Base-by-base conservation (phyloP, 2,888 invertebrate species). In the Cenopis cana region DNA sequence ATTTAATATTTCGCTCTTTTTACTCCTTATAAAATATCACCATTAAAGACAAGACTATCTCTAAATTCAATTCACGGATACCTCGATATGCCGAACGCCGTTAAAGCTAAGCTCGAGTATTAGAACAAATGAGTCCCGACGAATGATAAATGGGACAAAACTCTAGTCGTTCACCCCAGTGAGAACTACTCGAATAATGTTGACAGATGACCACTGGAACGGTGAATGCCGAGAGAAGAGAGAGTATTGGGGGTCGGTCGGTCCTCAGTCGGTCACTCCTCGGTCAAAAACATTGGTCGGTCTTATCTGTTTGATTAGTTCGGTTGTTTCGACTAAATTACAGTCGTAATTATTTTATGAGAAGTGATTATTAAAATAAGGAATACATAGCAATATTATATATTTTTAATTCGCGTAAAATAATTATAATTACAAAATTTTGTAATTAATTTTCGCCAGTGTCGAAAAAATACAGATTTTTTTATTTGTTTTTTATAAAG, bases 71-170 rank as follows among this genome's bases (percentile, higher is more conserved):
- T 69, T 69, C 56, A 38, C 18, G 18, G 33, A 41, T 18, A 57
- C 38, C 36, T 66, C 65, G 10, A 70, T 64, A 69, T 41, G 38
- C 29, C 52, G 29, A 61, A 59, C 57, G 41, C 29, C 41, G 70
- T 66, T 60, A 60, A 60, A 66, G 18, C 59, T 33, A 65, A 65
- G 70, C 52, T 60, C 59, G n/a, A 66, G 59, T 65, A 70, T 73
- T 68, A 73, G 68, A 70, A 76, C 73, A 76, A 76, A 76, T 76
- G 75, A 73, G 74, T 66, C 65, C 61, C 29, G 46, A 67, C 57
- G 64, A 76, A 74, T 76, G 75, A 76, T 74, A 73, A 76, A 76
- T 75, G 68, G 61, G 55, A 24, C 57, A 55, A 52, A 68, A 68
- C 73, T 73, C 52, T 59, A 66, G 69, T 65, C 68, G 52, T 66